A percentile compares a stretch with the other conserved stretches of the same genome.
These are phyloP conservation scores for Ptychadena robeensis DNA, from an alignment of 2,797 vertebrate species.

Conservation along the genomic window DNA sequence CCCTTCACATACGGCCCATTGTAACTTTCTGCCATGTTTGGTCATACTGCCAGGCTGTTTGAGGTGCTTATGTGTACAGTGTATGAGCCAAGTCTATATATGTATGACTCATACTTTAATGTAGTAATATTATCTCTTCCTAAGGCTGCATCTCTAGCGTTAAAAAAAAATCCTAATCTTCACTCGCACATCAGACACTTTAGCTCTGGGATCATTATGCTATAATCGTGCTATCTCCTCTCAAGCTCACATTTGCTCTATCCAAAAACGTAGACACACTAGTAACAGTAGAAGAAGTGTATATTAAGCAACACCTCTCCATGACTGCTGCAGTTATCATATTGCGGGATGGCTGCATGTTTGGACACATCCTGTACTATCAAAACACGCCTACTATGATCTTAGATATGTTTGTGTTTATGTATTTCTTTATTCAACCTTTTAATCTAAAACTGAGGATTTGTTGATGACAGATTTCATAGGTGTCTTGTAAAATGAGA, in stretches of 20 bases:
- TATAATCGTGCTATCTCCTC: constrained; percentile 43
- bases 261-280: constrained; percentile 31
- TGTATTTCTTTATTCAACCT: not conserved
- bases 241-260: constrained; percentile 37
- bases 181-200: constrained; percentile 55
- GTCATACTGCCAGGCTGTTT: constrained; percentile 13
- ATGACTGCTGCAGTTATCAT: not conserved
- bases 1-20: constrained; percentile 13
- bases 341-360: not conserved
- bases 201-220: constrained; percentile 44
- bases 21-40: constrained; percentile 47
- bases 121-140: constrained; percentile 57
- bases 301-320: not conserved
- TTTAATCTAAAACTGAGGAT: no score
- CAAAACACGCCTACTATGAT: not conserved
- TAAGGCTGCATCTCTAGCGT: constrained; percentile 52
- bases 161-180: constrained; percentile 55
- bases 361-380: constrained; percentile 5
- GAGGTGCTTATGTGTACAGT: constrained; percentile 49
- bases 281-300: constrained; percentile 1
- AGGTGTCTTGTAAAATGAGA: no score
- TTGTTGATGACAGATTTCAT: no score
- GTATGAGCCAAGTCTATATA: constrained; percentile 58
- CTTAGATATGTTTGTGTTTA: not conserved
- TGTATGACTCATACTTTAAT: constrained; percentile 56